Conservation (phyloP, 1,140 invertebrate genomes). For the Ditylenchus dipsaci region DNA sequence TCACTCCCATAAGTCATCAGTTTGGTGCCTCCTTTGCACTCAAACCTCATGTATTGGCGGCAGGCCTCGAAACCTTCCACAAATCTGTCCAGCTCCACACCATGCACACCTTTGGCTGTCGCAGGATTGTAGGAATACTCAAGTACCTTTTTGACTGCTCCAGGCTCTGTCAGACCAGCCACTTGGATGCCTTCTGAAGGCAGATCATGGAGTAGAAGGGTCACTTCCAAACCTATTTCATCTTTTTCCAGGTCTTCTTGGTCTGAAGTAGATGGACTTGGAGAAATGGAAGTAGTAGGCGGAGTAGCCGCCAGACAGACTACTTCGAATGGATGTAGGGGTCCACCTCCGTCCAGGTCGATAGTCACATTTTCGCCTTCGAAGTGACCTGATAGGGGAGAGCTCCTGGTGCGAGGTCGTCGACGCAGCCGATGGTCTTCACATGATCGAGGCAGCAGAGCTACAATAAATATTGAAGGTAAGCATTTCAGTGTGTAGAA, state of each 20-base stretch:
- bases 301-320: constrained; percentile 65
- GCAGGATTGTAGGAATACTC: constrained; percentile 23
- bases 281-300: background rate
- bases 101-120: constrained; percentile 15
- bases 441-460: constrained; percentile 73
- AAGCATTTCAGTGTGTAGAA: too few relatives aligned
- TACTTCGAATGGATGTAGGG: constrained; percentile 81
- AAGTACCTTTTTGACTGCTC: constrained; percentile 43
- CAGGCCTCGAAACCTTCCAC: constrained; percentile 52
- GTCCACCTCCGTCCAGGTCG: constrained; percentile 91
- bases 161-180: constrained; percentile 50
- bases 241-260: background rate
- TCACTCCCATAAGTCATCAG: constrained; percentile 54
- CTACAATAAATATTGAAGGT: too few relatives aligned
- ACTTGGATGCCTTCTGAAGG: constrained; percentile 33
- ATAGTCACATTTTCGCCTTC: constrained; percentile 62
- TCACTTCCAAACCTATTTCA: constrained; percentile 13
- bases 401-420: constrained; percentile 63
- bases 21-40: constrained; percentile 46
- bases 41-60: constrained; percentile 51
- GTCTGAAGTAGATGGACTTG: background rate
- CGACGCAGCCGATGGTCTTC: constrained; percentile 72
- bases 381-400: background rate
- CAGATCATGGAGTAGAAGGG: constrained; percentile 45
- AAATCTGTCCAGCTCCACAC: constrained; percentile 41